Evolutionary conservation across 2,797 vertebrate genomes (phyloP), one percentile per base, ranked within the genome.

Genomic region (Manis javanica): DNA sequence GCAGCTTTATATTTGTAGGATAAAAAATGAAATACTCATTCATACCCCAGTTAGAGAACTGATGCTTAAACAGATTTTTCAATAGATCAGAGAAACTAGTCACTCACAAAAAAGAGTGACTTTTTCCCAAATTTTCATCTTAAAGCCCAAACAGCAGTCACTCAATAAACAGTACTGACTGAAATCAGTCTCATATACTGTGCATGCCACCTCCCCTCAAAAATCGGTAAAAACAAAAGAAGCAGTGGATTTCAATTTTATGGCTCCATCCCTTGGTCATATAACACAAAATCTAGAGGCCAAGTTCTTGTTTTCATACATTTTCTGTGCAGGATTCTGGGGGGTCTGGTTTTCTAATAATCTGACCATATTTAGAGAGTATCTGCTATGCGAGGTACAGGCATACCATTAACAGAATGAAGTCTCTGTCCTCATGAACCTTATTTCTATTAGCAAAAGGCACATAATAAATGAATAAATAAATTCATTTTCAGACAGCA

Each of bases 11-110:
- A 16, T 61, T 61, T 77, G 23, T 71, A 61, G 14, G 57, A n/a
- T 19, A 72, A 94, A 96, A 93, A 69, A 42, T 12, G 2, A 95
- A 89, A 66, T 3, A 11, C 37, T 89, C 34, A 59, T n/a, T 81
- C 79, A 71, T 59, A 77, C n/a, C 23, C 19, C 13, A 69, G 26
- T n/a, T 51, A 68, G 57, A 85, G 31, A 95, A 71, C 0, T 77
- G 34, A 87, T 29, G 61, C 24, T 89, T 83, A 72, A 59, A 55
- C 3, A 39, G 10, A 78, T 39, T 23, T 64, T 84, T 87, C 49
- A 39, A 71, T 14, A 59, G 42, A 91, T 59, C 69, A 26, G 26
- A 90, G 26, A 95, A 92, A 90, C 39, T 10, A 55, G 71, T 55
- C 59, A 39, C 42, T 96, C 53, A 83, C 34, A 61, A 61, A 90